A percentile compares a stretch with the other conserved stretches of the same genome.
phyloP scores from a whole-genome alignment of 2,113 vertebrate species.

The Dasyprocta punctata region DNA sequence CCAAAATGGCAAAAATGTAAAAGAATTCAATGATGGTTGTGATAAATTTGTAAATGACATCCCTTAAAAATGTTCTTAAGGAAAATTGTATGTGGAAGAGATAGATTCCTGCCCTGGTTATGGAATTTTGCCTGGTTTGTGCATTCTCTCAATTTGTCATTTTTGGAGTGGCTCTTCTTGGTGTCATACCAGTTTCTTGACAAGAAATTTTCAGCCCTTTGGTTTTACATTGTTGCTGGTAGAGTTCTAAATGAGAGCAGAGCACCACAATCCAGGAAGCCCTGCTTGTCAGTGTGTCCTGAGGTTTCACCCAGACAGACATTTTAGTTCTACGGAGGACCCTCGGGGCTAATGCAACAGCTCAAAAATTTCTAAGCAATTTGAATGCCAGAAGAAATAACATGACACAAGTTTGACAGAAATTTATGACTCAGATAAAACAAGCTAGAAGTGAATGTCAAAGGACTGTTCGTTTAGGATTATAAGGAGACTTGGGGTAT shows the following conservation, averaged over 20 bases:
- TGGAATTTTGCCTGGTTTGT: slow-evolving; percentile 13
- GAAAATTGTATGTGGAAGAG: neutral
- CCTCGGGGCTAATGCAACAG: neutral
- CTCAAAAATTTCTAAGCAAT: neutral
- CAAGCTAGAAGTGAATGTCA: neutral
- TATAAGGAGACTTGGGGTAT: neutral
- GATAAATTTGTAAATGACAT: slow-evolving; percentile 48
- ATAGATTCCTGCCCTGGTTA: neutral
- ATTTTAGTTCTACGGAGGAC: neutral
- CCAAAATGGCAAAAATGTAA: slow-evolving; percentile 53
- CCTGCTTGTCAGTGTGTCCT: accelerated
- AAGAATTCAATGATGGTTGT: slow-evolving; percentile 22
- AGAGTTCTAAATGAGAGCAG: neutral
- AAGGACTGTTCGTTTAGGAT: neutral
- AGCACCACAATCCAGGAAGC: no score
- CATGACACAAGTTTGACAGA: neutral
- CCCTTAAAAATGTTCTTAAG: neutral
- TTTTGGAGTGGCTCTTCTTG: neutral
- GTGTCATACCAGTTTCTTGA: neutral
- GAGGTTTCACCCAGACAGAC: neutral
- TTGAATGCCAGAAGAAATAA: neutral
- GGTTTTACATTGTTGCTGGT: neutral
- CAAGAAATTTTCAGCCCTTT: neutral
- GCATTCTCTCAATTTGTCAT: neutral
- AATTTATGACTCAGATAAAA: neutral